Evolutionary conservation across 2,113 vertebrate species (phyloP).

Genomic region (Myanophis thanlyinensis): DNA sequence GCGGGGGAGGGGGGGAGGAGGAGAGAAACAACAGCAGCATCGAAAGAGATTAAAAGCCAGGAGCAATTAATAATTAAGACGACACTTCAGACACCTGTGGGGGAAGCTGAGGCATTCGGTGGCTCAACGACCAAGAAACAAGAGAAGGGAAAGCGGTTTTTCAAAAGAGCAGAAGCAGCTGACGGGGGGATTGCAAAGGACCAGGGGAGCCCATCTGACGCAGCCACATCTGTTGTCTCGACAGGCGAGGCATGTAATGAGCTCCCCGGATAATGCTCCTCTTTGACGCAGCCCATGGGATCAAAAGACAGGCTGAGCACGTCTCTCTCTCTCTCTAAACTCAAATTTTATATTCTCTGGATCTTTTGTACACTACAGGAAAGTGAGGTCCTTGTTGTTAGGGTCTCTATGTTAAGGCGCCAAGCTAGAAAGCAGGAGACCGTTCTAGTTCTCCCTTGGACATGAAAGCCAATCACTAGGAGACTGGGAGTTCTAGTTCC

Average conservation of each 20-base stretch:
- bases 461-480: too few species aligned
- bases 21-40: neutral
- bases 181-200: neutral
- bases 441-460: too few species aligned
- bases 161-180: neutral
- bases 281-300: neutral
- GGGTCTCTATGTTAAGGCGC: neutral
- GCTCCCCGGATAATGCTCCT: neutral
- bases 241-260: neutral
- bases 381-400: neutral
- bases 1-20: too few species aligned
- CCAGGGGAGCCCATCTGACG: neutral
- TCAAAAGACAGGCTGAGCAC: neutral
- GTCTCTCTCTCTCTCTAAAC: neutral
- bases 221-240: neutral
- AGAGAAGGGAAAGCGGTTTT: neutral
- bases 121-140: neutral
- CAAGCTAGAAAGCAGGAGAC: neutral
- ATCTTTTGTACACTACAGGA: neutral
- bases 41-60: neutral
- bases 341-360: neutral
- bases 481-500: too few species aligned
- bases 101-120: neutral
- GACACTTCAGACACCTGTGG: neutral
- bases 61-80: neutral